phyloP scores from a whole-genome alignment of 2,113 vertebrate species.

The Pavo muticus region DNA sequence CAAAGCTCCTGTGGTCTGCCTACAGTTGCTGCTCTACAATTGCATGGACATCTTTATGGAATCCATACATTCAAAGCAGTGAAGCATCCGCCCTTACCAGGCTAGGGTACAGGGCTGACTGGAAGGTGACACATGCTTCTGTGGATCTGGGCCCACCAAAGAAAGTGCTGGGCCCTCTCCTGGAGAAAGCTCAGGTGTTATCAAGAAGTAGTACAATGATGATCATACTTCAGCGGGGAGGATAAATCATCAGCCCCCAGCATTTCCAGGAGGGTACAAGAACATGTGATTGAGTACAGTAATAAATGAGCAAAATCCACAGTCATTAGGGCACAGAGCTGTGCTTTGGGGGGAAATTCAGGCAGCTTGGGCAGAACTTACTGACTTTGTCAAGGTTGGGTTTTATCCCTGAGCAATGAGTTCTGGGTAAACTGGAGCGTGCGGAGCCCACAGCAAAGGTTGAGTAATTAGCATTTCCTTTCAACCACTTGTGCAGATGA shows the following conservation, averaged over 20 bases:
- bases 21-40: not conserved
- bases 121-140: not conserved
- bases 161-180: not conserved
- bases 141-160: not conserved
- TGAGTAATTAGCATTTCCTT: slow-evolving; percentile 35
- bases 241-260: not conserved
- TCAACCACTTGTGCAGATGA: slow-evolving; percentile 12
- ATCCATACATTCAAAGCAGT: not conserved
- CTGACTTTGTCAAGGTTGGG: not conserved
- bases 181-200: rapidly evolving
- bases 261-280: not conserved
- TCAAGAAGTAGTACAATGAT: not conserved
- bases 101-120: not conserved
- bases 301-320: not conserved
- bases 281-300: not conserved
- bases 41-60: not conserved
- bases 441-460: not conserved
- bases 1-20: rapidly evolving
- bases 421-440: not conserved
- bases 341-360: not conserved
- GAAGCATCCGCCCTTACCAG: not conserved
- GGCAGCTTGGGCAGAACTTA: not conserved
- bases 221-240: rapidly evolving
- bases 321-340: rapidly evolving
- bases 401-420: not conserved